Evolutionary conservation across 2,113 vertebrate genomes (phyloP).

Genomic region (Gambusia affinis): DNA sequence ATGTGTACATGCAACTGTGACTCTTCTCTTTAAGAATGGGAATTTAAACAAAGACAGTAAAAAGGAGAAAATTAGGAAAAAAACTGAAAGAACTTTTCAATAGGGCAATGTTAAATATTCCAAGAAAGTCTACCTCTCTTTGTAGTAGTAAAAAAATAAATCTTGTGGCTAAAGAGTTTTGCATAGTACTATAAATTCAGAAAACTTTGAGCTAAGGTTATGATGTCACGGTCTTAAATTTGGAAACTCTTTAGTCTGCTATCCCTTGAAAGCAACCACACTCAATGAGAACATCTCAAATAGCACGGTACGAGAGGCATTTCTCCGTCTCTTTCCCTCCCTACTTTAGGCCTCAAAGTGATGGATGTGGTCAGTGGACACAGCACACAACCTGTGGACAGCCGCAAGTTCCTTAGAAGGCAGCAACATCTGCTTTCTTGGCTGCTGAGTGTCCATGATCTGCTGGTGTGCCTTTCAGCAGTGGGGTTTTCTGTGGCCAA

Average conservation of each 20-base stretch:
- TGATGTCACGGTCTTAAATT: constrained; percentile 42
- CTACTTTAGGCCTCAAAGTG: constrained; percentile 46
- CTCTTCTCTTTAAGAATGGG: not conserved
- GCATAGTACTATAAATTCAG: constrained; percentile 1
- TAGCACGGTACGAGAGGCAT: constrained; percentile 17
- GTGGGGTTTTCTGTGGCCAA: not conserved
- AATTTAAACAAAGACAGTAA: not conserved
- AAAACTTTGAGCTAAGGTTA: not conserved
- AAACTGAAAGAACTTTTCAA: too few species aligned
- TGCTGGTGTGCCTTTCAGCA: constrained; percentile 16
- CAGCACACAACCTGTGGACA: constrained; percentile 52
- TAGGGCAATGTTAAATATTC: too few species aligned
- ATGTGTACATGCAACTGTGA: not conserved
- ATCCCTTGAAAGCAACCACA: constrained; percentile 51
- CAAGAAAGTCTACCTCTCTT: not conserved
- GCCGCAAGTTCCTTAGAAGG: constrained; percentile 59
- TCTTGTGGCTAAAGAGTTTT: not conserved
- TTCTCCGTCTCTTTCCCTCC: constrained; percentile 28
- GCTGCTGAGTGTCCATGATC: constrained; percentile 27
- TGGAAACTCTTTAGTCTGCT: constrained; percentile 37
- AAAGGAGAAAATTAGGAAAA: not conserved
- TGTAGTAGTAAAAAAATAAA: not conserved
- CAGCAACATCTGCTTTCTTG: constrained; percentile 42
- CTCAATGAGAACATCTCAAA: constrained; percentile 3
- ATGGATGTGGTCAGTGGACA: constrained; percentile 64